These are phyloP conservation scores for Oenanthe melanoleuca DNA, from an alignment of 2,113 vertebrate species.

Conservation along the genomic window DNA sequence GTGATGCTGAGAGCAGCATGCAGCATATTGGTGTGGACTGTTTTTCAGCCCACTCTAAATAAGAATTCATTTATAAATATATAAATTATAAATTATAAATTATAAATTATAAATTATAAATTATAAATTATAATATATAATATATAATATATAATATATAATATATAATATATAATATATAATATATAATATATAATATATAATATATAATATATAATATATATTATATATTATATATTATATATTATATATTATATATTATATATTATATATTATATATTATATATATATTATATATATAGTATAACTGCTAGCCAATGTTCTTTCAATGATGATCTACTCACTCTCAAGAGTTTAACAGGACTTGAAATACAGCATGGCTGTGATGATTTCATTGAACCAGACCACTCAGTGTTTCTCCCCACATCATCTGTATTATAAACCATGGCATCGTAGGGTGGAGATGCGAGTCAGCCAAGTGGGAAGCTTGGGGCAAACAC, in stretches of 20 bases:
- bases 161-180: too few species aligned
- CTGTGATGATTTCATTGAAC: not conserved
- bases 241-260: too few species aligned
- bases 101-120: too few species aligned
- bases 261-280: too few species aligned
- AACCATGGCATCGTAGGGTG: not conserved
- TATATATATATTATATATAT: too few species aligned
- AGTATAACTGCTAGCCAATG: accelerated
- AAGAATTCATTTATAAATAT: not conserved
- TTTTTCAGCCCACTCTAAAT: not conserved
- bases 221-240: too few species aligned
- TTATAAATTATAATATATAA: too few species aligned
- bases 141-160: too few species aligned
- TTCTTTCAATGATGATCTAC: not conserved
- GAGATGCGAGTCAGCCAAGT: accelerated
- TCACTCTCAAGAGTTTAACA: not conserved
- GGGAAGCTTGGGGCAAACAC: not conserved
- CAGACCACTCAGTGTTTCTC: not conserved
- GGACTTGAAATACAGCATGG: not conserved
- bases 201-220: not conserved
- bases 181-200: too few species aligned
- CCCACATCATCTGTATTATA: accelerated
- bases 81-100: too few species aligned
- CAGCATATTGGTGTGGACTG: not conserved
- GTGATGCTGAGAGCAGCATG: not conserved